These are phyloP conservation scores for Poecile montanus DNA, from an alignment of 2,797 vertebrate species.

Conservation along the genomic window DNA sequence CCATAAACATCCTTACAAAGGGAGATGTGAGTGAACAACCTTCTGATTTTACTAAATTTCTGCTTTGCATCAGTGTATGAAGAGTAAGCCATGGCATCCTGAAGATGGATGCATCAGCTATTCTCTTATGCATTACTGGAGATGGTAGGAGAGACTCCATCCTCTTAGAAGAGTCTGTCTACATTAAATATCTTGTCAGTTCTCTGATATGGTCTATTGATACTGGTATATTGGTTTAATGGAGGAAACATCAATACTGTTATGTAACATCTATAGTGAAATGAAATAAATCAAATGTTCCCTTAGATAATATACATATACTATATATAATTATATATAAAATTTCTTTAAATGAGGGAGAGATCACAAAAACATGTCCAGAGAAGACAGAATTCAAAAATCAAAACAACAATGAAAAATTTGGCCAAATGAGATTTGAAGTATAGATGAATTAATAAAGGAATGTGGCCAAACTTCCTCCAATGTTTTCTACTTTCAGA, in stretches of 20 bases:
- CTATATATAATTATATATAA: neutral
- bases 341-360: neutral
- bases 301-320: neutral
- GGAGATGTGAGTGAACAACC: neutral
- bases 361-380: neutral
- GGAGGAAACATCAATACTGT: neutral
- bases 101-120: fast-evolving
- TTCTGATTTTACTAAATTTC: neutral
- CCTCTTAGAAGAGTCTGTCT: neutral
- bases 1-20: neutral
- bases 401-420: neutral
- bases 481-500: neutral
- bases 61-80: neutral
- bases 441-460: neutral
- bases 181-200: neutral
- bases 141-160: neutral
- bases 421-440: neutral
- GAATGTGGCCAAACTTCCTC: neutral
- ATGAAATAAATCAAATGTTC: neutral
- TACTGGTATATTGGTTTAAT: neutral
- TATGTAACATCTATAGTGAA: neutral
- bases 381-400: neutral
- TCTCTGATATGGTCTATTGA: neutral
- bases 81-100: neutral
- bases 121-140: neutral